A percentile compares a stretch with the other conserved stretches of the same genome.
Conservation (phyloP, 2,888 invertebrate species). For the Sialis lutaria region DNA sequence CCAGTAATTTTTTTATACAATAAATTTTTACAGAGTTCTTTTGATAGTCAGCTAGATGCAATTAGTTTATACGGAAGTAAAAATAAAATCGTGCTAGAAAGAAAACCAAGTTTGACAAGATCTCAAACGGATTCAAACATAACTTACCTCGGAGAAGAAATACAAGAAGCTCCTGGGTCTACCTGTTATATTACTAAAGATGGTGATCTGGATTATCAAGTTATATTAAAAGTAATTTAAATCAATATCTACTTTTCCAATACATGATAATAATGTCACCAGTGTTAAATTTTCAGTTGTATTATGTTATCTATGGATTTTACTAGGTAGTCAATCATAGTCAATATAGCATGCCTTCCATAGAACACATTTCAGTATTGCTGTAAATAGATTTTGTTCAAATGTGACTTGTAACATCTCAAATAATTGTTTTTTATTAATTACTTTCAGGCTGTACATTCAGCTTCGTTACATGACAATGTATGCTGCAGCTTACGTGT, state of each 20-base stretch:
- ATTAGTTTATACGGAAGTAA: constrained; percentile 41
- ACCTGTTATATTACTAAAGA: constrained; percentile 85
- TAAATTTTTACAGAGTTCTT: constrained; percentile 42
- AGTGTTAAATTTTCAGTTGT: no score
- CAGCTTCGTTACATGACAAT: constrained; percentile 69
- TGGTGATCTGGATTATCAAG: constrained; percentile 83
- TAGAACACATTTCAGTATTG: no score
- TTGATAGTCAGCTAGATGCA: constrained; percentile 70
- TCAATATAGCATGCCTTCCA: no score
- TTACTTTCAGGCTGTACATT: constrained; percentile 58
- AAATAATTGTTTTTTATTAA: no score
- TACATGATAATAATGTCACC: no score
- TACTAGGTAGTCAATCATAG: no score
- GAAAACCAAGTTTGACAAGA: constrained; percentile 57
- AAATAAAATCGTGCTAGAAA: constrained; percentile 39
- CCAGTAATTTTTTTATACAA: neutral
- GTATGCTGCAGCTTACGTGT: constrained; percentile 73
- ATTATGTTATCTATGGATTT: no score
- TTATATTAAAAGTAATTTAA: constrained; percentile 53
- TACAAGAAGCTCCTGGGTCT: constrained; percentile 77
- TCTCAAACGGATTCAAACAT: constrained; percentile 89
- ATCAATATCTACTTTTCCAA: no score
- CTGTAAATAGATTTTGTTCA: no score
- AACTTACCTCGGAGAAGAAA: constrained; percentile 70
- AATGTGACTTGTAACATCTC: no score